Evolutionary conservation across 2,888 invertebrate genomes (phyloP).

Genomic region (Mylabris sibirica): DNA sequence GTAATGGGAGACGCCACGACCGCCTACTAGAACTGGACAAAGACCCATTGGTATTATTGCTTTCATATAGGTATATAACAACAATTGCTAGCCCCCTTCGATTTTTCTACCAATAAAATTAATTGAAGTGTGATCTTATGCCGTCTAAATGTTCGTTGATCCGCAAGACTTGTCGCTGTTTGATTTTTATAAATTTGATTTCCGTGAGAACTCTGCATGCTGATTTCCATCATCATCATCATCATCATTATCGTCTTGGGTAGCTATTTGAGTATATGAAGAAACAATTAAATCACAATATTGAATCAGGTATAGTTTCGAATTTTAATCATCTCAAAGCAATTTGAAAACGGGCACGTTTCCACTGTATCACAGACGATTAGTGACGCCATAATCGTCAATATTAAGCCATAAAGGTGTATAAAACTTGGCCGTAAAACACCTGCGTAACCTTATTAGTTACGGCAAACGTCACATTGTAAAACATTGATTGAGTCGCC

Average conservation of each 20-base stretch:
- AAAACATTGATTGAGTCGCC: slow-evolving; percentile 9
- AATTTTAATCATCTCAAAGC: background rate
- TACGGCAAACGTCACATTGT: slow-evolving; percentile 26
- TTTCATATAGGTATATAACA: background rate
- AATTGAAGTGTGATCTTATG: slow-evolving; percentile 56
- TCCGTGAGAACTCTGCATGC: slow-evolving; percentile 53
- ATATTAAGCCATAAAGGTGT: slow-evolving; percentile 29
- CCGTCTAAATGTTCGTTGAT: slow-evolving; percentile 56
- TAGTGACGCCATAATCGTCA: slow-evolving; percentile 37
- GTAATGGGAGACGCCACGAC: slow-evolving; percentile 39
- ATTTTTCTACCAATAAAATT: slow-evolving; percentile 41
- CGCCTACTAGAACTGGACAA: slow-evolving; percentile 16
- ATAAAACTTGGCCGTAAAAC: slow-evolving; percentile 35
- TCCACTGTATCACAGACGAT: slow-evolving; percentile 32
- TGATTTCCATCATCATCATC: slow-evolving; percentile 26
- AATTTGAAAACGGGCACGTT: slow-evolving; percentile 39
- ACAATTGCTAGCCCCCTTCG: background rate
- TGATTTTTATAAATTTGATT: slow-evolving; percentile 13
- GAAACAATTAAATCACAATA: slow-evolving; percentile 1
- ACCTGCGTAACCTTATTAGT: slow-evolving; percentile 38
- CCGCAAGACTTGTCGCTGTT: slow-evolving; percentile 49
- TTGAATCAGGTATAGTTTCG: background rate
- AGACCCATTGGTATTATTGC: background rate
- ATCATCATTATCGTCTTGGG: slow-evolving; percentile 33
- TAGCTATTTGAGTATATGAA: too few relatives aligned